Evolutionary conservation across 2,797 vertebrate genomes (phyloP).

Genomic region (Rhinophrynus dorsalis): DNA sequence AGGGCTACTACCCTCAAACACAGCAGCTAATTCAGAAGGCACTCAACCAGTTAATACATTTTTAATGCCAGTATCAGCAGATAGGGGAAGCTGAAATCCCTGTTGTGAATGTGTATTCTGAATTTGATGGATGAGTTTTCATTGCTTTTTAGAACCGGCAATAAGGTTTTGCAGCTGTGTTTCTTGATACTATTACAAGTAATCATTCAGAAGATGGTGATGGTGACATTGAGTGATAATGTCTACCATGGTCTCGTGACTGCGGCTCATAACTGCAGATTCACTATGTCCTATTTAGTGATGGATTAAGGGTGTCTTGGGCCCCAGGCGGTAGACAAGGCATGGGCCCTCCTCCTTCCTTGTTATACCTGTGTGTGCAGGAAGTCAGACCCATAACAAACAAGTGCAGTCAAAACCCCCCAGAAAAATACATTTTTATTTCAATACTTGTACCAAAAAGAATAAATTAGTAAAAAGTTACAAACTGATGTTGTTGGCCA

Average conservation of each 20-base stretch:
- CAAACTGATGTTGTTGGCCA: too few relatives aligned
- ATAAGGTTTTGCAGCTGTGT: conserved; percentile 12
- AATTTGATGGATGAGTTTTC: conserved; percentile 32
- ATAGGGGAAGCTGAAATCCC: conserved; percentile 34
- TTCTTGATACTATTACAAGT: conserved; percentile 24
- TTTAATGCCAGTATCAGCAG: conserved; percentile 33
- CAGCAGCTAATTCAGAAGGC: conserved; percentile 17
- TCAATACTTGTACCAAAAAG: too few relatives aligned
- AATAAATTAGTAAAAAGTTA: too few relatives aligned
- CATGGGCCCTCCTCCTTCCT: too few relatives aligned
- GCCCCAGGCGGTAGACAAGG: too few relatives aligned
- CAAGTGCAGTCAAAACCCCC: too few relatives aligned
- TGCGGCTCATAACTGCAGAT: not conserved
- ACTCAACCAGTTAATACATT: conserved; percentile 41
- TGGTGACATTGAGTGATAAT: conserved; percentile 20
- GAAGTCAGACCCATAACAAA: too few relatives aligned
- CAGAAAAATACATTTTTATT: too few relatives aligned
- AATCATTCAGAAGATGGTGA: conserved; percentile 31
- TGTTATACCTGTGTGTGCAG: too few relatives aligned
- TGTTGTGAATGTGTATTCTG: conserved; percentile 27
- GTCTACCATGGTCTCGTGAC: not conserved
- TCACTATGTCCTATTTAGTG: not conserved
- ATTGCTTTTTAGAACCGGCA: conserved; percentile 5
- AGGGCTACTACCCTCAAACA: conserved; percentile 11
- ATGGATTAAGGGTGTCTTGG: too few relatives aligned